Percentiles rank a stretch among this genome's conserved stretches.
Conservation (phyloP, 2,797 vertebrate genomes). For the Aselliscus stoliczkanus region DNA sequence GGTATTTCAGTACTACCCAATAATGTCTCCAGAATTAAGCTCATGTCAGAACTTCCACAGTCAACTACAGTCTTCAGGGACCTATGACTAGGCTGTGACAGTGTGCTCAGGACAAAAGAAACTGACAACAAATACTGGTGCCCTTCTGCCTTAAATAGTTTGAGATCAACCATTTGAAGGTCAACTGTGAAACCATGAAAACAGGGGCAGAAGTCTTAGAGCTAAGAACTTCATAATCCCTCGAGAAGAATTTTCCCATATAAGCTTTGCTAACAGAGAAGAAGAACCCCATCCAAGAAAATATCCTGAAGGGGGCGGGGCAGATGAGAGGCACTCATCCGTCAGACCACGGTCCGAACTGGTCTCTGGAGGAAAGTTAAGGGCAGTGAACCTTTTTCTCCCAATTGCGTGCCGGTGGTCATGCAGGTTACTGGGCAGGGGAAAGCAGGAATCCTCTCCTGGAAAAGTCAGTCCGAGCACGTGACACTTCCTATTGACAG, state of each 20-base stretch:
- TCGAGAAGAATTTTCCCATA: conserved; percentile 13
- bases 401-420: background rate
- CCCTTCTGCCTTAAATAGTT: conserved; percentile 2
- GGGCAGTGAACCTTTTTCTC: background rate
- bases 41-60: conserved; percentile 1
- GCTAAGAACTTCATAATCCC: background rate
- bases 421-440: background rate
- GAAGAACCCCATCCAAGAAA: background rate
- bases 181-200: conserved; percentile 34
- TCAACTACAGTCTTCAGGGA: background rate
- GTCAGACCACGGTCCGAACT: background rate
- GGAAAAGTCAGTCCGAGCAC: background rate
- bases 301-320: background rate
- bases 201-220: background rate
- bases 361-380: background rate
- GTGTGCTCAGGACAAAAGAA: conserved; percentile 63
- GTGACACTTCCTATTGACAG: background rate
- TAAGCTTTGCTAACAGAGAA: background rate
- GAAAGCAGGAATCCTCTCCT: background rate
- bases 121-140: background rate
- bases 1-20: background rate
- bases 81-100: conserved; percentile 51
- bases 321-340: background rate
- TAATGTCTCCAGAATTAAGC: conserved; percentile 17
- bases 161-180: conserved; percentile 20